Conservation (phyloP, 2,888 invertebrate genomes). For the Embidobia sp. region DNA sequence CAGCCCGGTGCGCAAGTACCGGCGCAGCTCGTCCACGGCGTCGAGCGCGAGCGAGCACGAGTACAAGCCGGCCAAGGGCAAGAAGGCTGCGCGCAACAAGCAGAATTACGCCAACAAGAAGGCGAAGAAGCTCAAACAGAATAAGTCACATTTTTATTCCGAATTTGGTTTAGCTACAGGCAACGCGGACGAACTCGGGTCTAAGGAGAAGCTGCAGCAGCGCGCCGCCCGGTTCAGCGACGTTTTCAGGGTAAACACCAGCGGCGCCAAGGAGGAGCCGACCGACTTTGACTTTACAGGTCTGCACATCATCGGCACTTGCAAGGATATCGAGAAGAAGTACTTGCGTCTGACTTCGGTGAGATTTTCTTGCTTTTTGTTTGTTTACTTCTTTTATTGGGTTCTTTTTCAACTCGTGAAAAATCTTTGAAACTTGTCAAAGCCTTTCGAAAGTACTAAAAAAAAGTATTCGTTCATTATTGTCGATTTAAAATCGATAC, state of each 20-base stretch:
- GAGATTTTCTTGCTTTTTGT: conserved; percentile 17
- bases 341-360: conserved; percentile 95
- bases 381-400: not conserved
- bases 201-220: conserved; percentile 91
- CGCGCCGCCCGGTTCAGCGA: conserved; percentile 93
- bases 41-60: conserved; percentile 77
- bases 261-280: conserved; percentile 83
- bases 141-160: conserved; percentile 85
- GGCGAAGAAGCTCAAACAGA: conserved; percentile 78
- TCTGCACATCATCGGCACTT: conserved; percentile 96
- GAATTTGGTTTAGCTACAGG: conserved; percentile 85
- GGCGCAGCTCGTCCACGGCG: conserved; percentile 77
- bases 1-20: conserved; percentile 77
- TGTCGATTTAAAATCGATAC: no score
- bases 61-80: conserved; percentile 74
- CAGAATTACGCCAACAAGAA: conserved; percentile 68
- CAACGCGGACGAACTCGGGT: conserved; percentile 86
- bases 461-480: no score
- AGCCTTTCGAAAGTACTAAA: no score
- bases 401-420: no score
- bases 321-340: conserved; percentile 96
- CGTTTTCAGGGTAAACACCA: conserved; percentile 82
- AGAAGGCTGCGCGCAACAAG: conserved; percentile 73
- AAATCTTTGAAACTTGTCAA: no score
- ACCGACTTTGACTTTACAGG: conserved; percentile 92